Percentiles rank a stretch among this genome's conserved stretches.
Conservation (phyloP, 2,888 invertebrate species). For the Altica lythri region DNA sequence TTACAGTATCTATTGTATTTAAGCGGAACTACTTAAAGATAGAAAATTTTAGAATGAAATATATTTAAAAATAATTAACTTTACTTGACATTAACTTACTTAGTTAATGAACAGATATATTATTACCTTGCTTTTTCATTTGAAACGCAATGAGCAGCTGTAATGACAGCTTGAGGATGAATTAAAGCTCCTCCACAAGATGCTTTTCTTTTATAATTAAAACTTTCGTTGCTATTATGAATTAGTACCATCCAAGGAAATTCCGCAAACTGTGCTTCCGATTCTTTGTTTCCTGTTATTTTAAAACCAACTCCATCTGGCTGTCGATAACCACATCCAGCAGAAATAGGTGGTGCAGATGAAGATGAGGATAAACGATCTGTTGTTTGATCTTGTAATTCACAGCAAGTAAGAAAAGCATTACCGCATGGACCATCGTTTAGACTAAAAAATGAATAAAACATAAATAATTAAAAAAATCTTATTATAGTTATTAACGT, state of each 20-base stretch:
- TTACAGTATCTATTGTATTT: no score
- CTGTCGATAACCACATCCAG: constrained; percentile 73
- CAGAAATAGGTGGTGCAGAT: constrained; percentile 40
- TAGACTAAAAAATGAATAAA: constrained; percentile 23
- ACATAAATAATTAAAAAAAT: no score
- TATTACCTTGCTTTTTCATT: constrained; percentile 45
- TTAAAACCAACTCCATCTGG: constrained; percentile 73
- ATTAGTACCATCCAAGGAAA: constrained; percentile 85
- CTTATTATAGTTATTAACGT: no score
- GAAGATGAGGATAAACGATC: constrained; percentile 17
- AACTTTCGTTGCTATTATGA: constrained; percentile 60
- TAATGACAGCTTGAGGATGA: constrained; percentile 73
- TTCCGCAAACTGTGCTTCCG: constrained; percentile 76
- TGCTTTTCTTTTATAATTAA: background rate
- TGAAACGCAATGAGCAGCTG: constrained; percentile 77
- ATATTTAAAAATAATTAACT: no score
- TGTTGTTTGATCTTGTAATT: constrained; percentile 41
- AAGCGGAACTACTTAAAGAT: no score
- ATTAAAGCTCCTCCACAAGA: constrained; percentile 81
- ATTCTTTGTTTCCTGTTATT: constrained; percentile 67
- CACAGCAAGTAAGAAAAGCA: constrained; percentile 65
- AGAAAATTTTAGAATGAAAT: no score
- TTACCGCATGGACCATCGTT: constrained; percentile 50
- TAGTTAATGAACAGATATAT: background rate
- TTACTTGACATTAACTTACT: no score